These are phyloP conservation scores for Dendronephthya gigantea DNA, from an alignment of 64 coral and sea anemone genomes.

Conservation along the genomic window DNA sequence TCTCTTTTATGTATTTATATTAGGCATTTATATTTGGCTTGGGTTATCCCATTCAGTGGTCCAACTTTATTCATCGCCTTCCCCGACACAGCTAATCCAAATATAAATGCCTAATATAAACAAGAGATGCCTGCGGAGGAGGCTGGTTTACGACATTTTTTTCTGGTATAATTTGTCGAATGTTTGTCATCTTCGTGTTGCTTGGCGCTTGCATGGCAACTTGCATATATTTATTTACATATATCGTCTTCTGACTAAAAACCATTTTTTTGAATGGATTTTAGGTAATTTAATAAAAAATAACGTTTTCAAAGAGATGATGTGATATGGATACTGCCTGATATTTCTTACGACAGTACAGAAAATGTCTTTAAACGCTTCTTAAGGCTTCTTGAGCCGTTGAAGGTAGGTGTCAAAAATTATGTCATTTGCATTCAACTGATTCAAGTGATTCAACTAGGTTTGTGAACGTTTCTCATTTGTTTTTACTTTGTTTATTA, in stretches of 20 bases:
- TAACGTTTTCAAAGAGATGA: background rate
- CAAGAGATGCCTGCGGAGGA: too few relatives aligned
- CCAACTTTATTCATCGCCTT: too few relatives aligned
- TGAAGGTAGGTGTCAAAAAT: background rate
- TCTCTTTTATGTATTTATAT: too few relatives aligned
- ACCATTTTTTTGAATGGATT: background rate
- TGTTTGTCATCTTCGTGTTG: background rate
- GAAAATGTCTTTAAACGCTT: background rate
- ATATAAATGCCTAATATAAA: too few relatives aligned
- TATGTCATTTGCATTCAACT: background rate
- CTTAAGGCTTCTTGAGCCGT: background rate
- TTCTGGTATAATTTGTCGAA: slow-evolving; percentile 3
- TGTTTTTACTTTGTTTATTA: background rate
- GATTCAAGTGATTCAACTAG: background rate
- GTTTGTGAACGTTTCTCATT: background rate
- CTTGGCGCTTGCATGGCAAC: background rate
- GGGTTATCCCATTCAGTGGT: too few relatives aligned
- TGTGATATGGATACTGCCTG: background rate
- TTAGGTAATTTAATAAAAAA: background rate
- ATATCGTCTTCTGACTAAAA: background rate
- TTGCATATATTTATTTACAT: background rate
- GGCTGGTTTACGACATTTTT: too few relatives aligned
- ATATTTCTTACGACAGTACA: background rate
- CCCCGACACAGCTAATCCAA: too few relatives aligned
- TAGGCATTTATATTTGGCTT: too few relatives aligned